Evolutionary conservation across 2,797 vertebrate genomes (phyloP).

Genomic region (Sebastiscus albofasciatus): DNA sequence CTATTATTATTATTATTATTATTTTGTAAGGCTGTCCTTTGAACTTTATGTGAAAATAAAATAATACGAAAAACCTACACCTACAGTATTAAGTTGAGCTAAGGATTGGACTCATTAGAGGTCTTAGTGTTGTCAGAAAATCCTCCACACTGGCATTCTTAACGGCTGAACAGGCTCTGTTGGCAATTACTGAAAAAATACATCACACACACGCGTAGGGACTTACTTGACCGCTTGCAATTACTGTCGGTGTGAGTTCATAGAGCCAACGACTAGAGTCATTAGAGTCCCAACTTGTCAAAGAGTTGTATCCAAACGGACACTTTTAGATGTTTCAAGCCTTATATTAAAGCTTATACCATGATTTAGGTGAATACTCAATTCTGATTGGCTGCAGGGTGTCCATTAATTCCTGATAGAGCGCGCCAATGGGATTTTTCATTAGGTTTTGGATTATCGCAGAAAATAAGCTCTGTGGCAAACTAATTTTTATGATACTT

Average conservation of each 20-base stretch:
- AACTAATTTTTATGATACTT: too few species aligned
- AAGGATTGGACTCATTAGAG: background rate
- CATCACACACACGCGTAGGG: background rate
- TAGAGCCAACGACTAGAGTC: background rate
- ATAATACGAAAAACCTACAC: background rate
- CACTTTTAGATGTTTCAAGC: background rate
- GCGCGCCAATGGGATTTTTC: too few species aligned
- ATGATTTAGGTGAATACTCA: background rate
- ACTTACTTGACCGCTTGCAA: background rate
- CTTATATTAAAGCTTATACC: background rate
- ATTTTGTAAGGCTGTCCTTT: background rate
- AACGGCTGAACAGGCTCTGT: background rate
- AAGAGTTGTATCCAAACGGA: background rate
- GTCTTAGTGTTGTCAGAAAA: background rate
- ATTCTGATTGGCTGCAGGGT: background rate
- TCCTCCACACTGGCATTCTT: background rate
- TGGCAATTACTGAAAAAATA: background rate
- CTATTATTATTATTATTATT: background rate
- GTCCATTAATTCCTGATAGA: background rate
- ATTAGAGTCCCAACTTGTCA: background rate
- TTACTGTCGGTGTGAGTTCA: background rate
- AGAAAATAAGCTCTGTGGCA: too few species aligned
- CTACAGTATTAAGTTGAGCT: background rate
- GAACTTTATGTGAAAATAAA: background rate
- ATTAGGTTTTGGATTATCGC: too few species aligned